Base-by-base conservation (phyloP, 2,888 invertebrate genomes). In the Chloroclysta siterata region DNA sequence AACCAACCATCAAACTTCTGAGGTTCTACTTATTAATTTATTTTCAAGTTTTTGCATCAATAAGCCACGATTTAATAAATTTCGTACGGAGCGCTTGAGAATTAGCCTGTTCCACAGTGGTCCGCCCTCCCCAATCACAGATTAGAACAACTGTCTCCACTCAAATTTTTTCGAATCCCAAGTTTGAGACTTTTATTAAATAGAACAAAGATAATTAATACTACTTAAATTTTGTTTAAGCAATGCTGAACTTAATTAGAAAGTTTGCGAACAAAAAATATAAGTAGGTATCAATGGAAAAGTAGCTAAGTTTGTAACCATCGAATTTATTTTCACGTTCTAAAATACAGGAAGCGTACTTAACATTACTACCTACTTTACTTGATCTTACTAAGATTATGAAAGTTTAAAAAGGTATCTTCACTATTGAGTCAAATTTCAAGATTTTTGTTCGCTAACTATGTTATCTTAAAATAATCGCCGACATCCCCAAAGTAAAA, bases 211-310 rank as follows among this genome's bases (percentile, higher is more conserved):
- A 93, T 91, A 93, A 93, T 92, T 93, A 92, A 93, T 93, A 92
- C 92, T 92, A 92, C 93, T 93, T 93, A 92, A 91, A 90, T 84
- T 87, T 92, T 91, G 90, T 90, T 93, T 90, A 89, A 87, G 87
- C 79, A 83, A 82, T 84, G 70, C 70, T 66, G 72, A 85, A 88
- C 85, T 90, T 91, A 89, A 91, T 93, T 88, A 88, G 78, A 78
- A 78, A 80, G 77, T 80, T 84, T 78, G 77, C 15, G 41, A 36
- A 56, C n/a, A n/a, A 50, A 63, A 46, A 39, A 51, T 22, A 22
- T 22, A 55, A 39, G 15, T 22, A 55, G 29, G 15, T 11, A 17
- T 17, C 17, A 1, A 39, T 39, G 11, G 8, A 39, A 39, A 39
- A 5, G 8, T 33, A 22, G 22, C n/a, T 33, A 33, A 33, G 6